phyloP scores from a whole-genome alignment of 2,888 invertebrate genomes.

The Nasonovia ribisnigri region DNA sequence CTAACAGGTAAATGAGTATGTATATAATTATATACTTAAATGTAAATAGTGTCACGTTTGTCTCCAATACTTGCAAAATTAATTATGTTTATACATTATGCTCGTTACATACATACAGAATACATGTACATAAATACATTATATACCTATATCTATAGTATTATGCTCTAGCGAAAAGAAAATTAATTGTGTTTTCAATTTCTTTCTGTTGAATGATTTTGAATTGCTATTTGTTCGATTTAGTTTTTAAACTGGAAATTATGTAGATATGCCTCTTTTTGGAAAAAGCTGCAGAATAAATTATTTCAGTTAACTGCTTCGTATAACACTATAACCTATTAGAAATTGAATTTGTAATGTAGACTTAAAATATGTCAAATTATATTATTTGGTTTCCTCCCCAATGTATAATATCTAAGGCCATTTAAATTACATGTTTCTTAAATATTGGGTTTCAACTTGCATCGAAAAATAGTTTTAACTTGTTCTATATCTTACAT shows the following conservation, averaged over 20 bases:
- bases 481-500: not conserved
- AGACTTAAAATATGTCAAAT: not conserved
- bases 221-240: not conserved
- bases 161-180: not conserved
- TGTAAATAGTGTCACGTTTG: not conserved
- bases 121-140: not conserved
- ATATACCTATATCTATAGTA: not conserved
- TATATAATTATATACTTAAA: not conserved
- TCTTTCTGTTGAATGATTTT: not conserved
- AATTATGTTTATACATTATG: not conserved
- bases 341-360: not conserved
- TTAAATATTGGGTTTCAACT: not conserved
- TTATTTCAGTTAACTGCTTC: not conserved
- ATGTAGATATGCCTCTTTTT: not conserved
- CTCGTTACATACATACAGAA: not conserved
- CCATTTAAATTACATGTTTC: not conserved
- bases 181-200: conserved; percentile 9
- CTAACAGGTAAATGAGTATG: not conserved
- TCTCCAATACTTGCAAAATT: not conserved
- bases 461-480: not conserved
- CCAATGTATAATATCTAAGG: not conserved
- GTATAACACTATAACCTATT: not conserved
- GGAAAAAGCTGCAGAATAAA: not conserved
- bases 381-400: not conserved
- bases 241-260: not conserved